These are phyloP conservation scores for Stylophora pistillata DNA, from an alignment of 64 coral and sea anemone species.

Conservation along the genomic window DNA sequence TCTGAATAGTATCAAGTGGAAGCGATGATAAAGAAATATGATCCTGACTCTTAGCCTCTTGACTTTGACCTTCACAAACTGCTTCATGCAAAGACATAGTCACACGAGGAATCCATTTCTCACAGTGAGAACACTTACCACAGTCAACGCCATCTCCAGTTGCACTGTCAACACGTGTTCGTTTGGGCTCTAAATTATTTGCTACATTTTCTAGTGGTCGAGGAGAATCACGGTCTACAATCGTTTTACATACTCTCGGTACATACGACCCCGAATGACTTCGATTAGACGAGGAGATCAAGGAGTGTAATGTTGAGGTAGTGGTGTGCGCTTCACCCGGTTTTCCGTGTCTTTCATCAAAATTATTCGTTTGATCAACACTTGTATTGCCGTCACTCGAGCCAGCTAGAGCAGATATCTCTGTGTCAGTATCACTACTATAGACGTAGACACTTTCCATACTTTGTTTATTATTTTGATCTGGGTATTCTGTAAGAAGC, in stretches of 20 bases:
- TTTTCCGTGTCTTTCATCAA: neutral
- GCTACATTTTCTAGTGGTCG: too few relatives aligned
- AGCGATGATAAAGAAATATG: constrained; percentile 10
- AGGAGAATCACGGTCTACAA: neutral
- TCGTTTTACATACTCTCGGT: neutral
- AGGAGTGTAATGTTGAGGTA: too few relatives aligned
- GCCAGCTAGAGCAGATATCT: neutral
- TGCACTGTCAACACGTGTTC: neutral
- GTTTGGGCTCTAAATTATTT: neutral
- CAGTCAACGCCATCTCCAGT: neutral
- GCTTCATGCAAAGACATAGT: constrained; percentile 44
- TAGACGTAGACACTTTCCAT: neutral
- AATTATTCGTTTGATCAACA: neutral
- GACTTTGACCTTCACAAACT: constrained; percentile 52
- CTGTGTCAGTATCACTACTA: neutral
- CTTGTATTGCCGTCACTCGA: too few relatives aligned
- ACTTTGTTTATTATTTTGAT: neutral
- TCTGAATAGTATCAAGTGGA: neutral
- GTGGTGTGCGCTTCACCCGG: neutral
- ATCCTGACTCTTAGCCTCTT: constrained; percentile 9
- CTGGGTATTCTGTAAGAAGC: neutral
- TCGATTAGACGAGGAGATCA: neutral
- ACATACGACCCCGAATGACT: neutral
- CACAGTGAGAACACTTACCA: constrained; percentile 44
- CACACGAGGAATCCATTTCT: constrained; percentile 13